Conservation (phyloP, 2,113 vertebrate species). For the Dicerorhinus sumatrensis region DNA sequence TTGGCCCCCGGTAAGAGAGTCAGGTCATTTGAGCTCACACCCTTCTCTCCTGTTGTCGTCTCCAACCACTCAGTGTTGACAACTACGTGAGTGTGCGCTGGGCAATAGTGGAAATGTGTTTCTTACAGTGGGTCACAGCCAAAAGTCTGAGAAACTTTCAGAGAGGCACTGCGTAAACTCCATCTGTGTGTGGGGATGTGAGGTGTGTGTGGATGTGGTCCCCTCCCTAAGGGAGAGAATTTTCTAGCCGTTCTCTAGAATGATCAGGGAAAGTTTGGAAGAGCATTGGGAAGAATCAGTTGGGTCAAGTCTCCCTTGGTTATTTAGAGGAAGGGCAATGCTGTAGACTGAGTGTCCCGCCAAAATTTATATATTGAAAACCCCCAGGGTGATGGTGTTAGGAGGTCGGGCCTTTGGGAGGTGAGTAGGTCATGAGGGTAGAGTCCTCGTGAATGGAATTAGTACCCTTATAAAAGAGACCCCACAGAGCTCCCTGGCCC, state of each 20-base stretch:
- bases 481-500: background rate
- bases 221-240: background rate
- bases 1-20: background rate
- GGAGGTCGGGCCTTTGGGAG: background rate
- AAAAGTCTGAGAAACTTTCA: background rate
- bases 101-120: accelerated
- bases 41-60: accelerated
- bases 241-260: background rate
- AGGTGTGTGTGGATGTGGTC: background rate
- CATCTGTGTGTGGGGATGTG: background rate
- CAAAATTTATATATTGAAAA: no score
- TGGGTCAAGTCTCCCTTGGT: background rate
- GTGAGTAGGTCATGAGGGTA: no score
- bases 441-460: background rate
- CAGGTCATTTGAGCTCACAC: no score
- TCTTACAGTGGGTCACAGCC: background rate
- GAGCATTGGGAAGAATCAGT: background rate
- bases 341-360: no score
- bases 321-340: background rate
- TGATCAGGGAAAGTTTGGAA: background rate
- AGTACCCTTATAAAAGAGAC: background rate
- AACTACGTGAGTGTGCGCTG: accelerated
- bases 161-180: background rate
- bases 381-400: background rate
- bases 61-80: background rate